Percentiles rank a stretch among this genome's conserved stretches.
Conservation (phyloP, 92 coral and sea anemone genomes). For the Palythoa caribaeorum region DNA sequence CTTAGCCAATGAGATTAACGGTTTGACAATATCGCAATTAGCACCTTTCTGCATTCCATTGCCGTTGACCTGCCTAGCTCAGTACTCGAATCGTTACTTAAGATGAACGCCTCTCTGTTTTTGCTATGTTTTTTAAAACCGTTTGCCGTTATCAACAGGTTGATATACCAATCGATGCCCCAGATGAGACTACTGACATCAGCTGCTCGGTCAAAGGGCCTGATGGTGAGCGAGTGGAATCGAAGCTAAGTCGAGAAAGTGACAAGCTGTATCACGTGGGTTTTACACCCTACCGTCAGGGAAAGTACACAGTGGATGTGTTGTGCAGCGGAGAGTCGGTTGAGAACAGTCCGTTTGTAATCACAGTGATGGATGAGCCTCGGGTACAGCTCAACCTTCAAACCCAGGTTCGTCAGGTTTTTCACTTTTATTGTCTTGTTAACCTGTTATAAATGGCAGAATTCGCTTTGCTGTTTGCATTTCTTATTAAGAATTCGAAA, state of each 20-base stretch:
- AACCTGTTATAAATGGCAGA: neutral
- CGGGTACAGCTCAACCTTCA: slow-evolving; percentile 74
- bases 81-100: too few relatives aligned
- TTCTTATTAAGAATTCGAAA: neutral
- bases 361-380: slow-evolving; percentile 72
- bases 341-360: slow-evolving; percentile 84
- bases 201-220: slow-evolving; percentile 78
- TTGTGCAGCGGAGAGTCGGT: slow-evolving; percentile 78
- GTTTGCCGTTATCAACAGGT: slow-evolving; percentile 19
- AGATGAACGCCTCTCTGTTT: too few relatives aligned
- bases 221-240: slow-evolving; percentile 65
- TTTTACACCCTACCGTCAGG: slow-evolving; percentile 73
- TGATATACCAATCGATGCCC: slow-evolving; percentile 82
- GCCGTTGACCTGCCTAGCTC: too few relatives aligned
- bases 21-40: too few relatives aligned
- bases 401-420: slow-evolving; percentile 66
- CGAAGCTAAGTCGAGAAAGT: slow-evolving; percentile 68
- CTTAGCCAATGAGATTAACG: too few relatives aligned
- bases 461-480: neutral
- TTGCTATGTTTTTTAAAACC: too few relatives aligned
- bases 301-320: slow-evolving; percentile 84
- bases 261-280: slow-evolving; percentile 84
- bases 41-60: too few relatives aligned
- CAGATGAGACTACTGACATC: slow-evolving; percentile 75
- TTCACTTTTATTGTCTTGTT: neutral